Conservation (phyloP, 2,797 vertebrate genomes). For the Philypnodon macrostomus region DNA sequence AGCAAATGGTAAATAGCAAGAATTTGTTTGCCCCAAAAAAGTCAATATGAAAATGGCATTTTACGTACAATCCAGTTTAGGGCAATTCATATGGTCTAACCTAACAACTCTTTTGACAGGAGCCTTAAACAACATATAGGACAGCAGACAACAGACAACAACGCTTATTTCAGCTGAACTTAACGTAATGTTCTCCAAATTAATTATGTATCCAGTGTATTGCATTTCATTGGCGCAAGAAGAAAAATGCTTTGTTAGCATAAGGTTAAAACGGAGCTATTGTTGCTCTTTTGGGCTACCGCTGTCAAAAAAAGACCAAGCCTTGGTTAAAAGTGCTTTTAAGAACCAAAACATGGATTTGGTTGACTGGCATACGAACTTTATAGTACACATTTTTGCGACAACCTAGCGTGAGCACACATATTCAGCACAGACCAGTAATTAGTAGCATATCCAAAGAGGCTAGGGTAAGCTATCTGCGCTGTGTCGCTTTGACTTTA, state of each 20-base stretch:
- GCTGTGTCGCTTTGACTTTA: slow-evolving; percentile 59
- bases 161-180: slow-evolving; percentile 17
- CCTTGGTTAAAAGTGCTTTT: slow-evolving; percentile 42
- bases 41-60: too few species aligned
- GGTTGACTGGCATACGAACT: slow-evolving; percentile 22
- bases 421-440: slow-evolving; percentile 54
- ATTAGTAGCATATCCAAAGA: slow-evolving; percentile 70
- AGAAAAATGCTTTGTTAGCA: slow-evolving; percentile 69
- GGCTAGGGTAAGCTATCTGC: slow-evolving; percentile 65
- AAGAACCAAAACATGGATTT: slow-evolving; percentile 17
- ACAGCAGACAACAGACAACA: slow-evolving; percentile 28
- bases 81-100: too few species aligned
- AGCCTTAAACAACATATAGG: slow-evolving; percentile 55
- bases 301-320: slow-evolving; percentile 24
- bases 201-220: slow-evolving; percentile 5
- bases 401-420: slow-evolving; percentile 31
- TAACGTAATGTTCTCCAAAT: slow-evolving; percentile 8
- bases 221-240: slow-evolving; percentile 9
- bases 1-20: neutral
- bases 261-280: slow-evolving; percentile 57
- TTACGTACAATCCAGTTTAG: too few species aligned
- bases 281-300: slow-evolving; percentile 52
- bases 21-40: too few species aligned
- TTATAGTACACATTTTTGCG: slow-evolving; percentile 13
- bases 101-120: slow-evolving; percentile 48